phyloP scores from a whole-genome alignment of 2,797 vertebrate genomes.

The Morus bassanus region DNA sequence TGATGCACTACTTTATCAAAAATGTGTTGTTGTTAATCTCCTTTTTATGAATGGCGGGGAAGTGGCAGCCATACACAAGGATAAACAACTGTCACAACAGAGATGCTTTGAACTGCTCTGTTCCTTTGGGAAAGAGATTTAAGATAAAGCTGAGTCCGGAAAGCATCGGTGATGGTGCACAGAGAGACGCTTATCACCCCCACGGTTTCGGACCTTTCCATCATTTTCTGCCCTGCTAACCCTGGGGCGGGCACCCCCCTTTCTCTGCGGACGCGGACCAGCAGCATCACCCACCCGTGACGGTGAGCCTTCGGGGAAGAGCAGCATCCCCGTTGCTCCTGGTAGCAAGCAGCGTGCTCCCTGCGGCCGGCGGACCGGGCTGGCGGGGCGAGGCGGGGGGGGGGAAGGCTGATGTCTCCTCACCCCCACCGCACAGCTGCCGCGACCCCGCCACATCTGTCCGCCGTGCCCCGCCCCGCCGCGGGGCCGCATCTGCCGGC shows the following conservation, averaged over 20 bases:
- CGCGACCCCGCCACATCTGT: background rate
- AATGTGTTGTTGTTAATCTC: background rate
- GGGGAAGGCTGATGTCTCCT: background rate
- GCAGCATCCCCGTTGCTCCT: no score
- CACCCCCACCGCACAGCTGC: background rate
- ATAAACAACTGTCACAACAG: background rate
- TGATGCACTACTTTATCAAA: background rate
- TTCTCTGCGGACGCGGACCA: background rate
- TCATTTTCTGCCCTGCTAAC: background rate
- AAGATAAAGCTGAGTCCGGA: conserved; percentile 50
- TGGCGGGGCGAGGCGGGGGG: no score
- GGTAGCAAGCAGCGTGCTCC: no score
- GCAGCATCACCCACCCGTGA: no score
- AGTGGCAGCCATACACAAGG: background rate
- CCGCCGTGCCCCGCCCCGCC: background rate
- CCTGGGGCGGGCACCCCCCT: background rate
- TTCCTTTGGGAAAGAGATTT: background rate
- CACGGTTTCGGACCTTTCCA: background rate
- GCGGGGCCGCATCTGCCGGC: conserved; percentile 7
- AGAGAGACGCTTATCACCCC: background rate
- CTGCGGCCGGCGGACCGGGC: no score
- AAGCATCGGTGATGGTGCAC: conserved; percentile 2
- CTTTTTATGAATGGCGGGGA: background rate
- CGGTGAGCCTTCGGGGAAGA: no score
- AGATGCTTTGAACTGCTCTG: conserved; percentile 31